Base-by-base conservation (phyloP, 2,797 vertebrate species). In the Chaetodon trifasciatus region DNA sequence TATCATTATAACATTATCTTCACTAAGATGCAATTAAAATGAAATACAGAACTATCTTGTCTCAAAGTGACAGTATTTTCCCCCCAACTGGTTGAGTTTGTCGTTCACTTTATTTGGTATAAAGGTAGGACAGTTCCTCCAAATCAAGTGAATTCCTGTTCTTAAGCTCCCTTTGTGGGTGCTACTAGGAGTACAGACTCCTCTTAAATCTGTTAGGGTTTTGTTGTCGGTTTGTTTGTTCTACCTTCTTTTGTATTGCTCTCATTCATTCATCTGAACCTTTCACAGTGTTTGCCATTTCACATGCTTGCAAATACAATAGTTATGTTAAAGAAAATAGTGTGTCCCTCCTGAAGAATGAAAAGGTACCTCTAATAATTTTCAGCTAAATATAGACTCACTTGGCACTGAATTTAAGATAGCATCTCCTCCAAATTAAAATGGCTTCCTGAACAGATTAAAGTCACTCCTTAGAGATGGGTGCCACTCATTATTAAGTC, bases 401-500 rank as follows among this genome's bases (percentile, higher is more conserved):
- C 56, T 57, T 28, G 17, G 2, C 12, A 35, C 3, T 17, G 3
- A 55, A 35, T 44, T 56, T 21, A 28, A 35, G 23, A 42, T 21
- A 32, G 23, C 61, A 47, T 24, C 49, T 63, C 28, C 9, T 35
- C 2, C 6, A 56, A 56, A 65, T 57, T 21, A 39, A 37, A 62
- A 78, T n/a, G 4, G 49, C 40, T 55, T 17, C 21, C 37, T 69
- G 19, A 55, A 16, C 52, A 44, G 13, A 58, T 67, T 58, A 35
- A 35, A 57, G 23, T 23, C 9, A 8, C 37, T 37, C 24, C 6
- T 17, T 15, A 2, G 23, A 13, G 12, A 50, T 9, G 15, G 7
- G 8, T 39, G 57, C 46, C 8, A 52, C 2, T 23, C 2, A 3
- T 44, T 35, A n/a, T 44, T 44, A n/a, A 70, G 19, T 58, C 52